Evolutionary conservation across 2,113 vertebrate genomes (phyloP).

Genomic region (Heloderma charlesbogerti): DNA sequence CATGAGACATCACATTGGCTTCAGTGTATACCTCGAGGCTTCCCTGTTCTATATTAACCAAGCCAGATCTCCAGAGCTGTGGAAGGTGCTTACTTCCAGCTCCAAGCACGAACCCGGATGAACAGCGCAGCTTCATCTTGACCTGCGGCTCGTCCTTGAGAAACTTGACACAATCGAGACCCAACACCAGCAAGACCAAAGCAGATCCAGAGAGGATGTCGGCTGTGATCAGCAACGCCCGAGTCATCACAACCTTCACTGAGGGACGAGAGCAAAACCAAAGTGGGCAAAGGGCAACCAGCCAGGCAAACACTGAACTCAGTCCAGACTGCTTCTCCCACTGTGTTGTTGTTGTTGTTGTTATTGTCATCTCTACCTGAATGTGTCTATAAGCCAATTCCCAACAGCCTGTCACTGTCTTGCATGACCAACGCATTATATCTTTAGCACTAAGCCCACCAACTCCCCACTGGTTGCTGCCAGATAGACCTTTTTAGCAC

Average conservation of each 20-base stretch:
- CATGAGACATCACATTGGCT: too few species aligned
- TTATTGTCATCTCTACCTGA: too few species aligned
- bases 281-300: accelerated
- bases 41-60: too few species aligned
- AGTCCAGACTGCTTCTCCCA: accelerated
- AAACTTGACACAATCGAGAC: slow-evolving; percentile 72
- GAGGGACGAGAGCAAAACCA: neutral
- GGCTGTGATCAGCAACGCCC: slow-evolving; percentile 73
- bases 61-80: accelerated
- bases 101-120: slow-evolving; percentile 63
- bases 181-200: slow-evolving; percentile 61
- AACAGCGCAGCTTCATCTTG: slow-evolving; percentile 72
- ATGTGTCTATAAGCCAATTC: neutral
- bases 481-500: neutral
- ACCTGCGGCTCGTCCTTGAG: slow-evolving; percentile 68
- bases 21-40: too few species aligned
- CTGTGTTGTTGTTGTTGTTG: neutral
- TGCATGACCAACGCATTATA: neutral
- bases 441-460: too few species aligned
- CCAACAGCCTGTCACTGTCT: neutral
- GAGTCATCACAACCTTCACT: slow-evolving; percentile 77
- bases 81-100: slow-evolving; percentile 63
- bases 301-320: neutral
- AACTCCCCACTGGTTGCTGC: too few species aligned
- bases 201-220: slow-evolving; percentile 76